Evolutionary conservation across 2,888 invertebrate species (phyloP), one percentile per base, ranked within the genome.

Genomic region (Girardia tigrina): DNA sequence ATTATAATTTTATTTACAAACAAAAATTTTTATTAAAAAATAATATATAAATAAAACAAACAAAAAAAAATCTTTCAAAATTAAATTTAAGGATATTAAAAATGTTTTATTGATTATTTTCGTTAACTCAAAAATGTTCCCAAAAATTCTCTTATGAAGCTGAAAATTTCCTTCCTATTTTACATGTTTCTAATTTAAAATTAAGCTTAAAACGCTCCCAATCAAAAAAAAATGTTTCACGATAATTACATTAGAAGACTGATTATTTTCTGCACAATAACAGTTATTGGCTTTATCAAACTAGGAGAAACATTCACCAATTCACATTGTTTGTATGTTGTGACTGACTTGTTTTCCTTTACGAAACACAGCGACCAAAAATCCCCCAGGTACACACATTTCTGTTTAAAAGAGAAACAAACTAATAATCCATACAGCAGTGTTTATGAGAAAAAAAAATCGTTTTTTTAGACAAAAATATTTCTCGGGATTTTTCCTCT

Each of bases 201-300:
- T 36, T 36, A 36, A 12, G 36, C 36, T 36, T 56, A 56, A 56
- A n/a, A 56, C 56, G 56, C 56, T 56, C n/a, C 56, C 56, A 56
- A 56, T 56, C 56, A 56, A 56, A 56, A n/a, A n/a, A n/a, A n/a
- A 56, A 56, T 56, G 56, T 56, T 56, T 56, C 56, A n/a, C n/a
- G 56, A 56, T 56, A 56, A 56, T 56, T 56, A n/a, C 56, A 56
- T 56, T 56, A 56, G 56, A 56, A 56, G 56, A n/a, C 56, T 56
- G 56, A 56, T 56, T 56, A 56, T 56, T 56, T 56, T 56, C 56
- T 56, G 56, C 56, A 56, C 56, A 56, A 56, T n/a, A 56, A 56
- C 56, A 56, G 56, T 56, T 56, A 56, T 56, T 56, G 56, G 56
- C 56, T 56, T 56, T 56, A 56, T 56, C 56, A 56, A 56, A 56